Conservation (phyloP, 2,113 vertebrate genomes). For the Cryptomyrus ogoouensis region DNA sequence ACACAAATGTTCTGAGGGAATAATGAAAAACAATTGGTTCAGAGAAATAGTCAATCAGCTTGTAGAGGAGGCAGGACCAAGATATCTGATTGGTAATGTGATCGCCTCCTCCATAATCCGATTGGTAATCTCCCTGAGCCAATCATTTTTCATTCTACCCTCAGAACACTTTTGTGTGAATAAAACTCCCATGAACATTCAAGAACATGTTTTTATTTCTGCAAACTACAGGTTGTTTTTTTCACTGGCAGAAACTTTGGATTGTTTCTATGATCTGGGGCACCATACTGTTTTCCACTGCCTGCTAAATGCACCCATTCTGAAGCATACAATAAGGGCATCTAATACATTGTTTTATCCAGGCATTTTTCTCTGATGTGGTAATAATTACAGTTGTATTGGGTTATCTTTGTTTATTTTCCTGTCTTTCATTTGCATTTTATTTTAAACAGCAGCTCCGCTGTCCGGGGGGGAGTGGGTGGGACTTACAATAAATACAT, state of each 20-base stretch:
- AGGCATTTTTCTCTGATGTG: slow-evolving; percentile 25
- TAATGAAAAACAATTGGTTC: no score
- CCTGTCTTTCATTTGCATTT: slow-evolving; percentile 11
- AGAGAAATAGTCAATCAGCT: no score
- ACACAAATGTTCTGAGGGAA: no score
- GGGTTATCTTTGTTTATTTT: background rate
- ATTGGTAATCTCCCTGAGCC: no score
- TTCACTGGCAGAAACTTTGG: background rate
- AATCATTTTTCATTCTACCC: no score
- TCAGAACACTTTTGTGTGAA: no score
- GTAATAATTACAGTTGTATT: slow-evolving; percentile 15
- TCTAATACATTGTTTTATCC: slow-evolving; percentile 9
- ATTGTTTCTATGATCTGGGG: background rate
- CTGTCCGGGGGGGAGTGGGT: background rate
- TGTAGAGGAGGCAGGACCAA: no score
- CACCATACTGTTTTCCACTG: background rate
- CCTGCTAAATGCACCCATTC: background rate
- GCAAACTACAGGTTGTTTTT: background rate
- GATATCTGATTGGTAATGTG: no score
- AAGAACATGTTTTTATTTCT: background rate
- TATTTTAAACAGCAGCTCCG: background rate
- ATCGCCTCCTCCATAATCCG: no score
- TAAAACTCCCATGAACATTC: no score
- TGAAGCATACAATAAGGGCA: background rate
- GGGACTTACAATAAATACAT: background rate